Base-by-base conservation (phyloP, 2,888 invertebrate genomes). In the Odontothrips loti region DNA sequence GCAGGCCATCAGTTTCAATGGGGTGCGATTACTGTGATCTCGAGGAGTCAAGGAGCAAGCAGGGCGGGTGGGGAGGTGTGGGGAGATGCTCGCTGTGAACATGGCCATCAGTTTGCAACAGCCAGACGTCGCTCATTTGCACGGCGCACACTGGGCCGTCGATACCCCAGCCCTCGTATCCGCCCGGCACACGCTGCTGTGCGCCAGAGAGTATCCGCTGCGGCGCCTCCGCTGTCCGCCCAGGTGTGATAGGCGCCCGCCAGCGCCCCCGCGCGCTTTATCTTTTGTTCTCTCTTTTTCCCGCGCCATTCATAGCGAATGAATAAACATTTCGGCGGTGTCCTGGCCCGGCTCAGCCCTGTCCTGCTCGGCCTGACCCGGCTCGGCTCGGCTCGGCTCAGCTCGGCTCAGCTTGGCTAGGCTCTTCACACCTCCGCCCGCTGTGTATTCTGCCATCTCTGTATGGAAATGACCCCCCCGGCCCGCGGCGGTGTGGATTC, bases 1-100 rank as follows among this genome's bases (percentile, higher is more conserved):
- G n/a, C 58, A 58, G 27, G 68, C 68, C 68, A 75, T 75, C 68
- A 75, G 68, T 75, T 75, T 75, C 68, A 75, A 75, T 75, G 68
- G 23, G 23, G 68, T n/a, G 68, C 68, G 27, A 75, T 75, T 27
- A 75, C 58, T 58, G 58, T 58, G 58, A 58, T 58, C 58, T 58
- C 58, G 58, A 58, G 58, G 34, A 43, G 34, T 43, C 34, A 43
- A 43, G 34, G 34, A 43, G 34, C 34, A 43, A 20, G 58, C 6
- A 12, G 68, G 6, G 1, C 0, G 68, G 27, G 68, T 2, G 9
- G 51, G 2, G 15, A 10, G 58, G 58, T 6, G 58, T 58, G 58
- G 58, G 58, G 20, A 10, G 51, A 43, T 4, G 2, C 6, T 43
- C 34, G 34, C 34, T 43, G 34, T 43, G 34, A 43, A 43, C 34